Evolutionary conservation across 1,140 invertebrate genomes (phyloP), one percentile per base, ranked within the genome.

Genomic region (Pseudobourletiella spinata): DNA sequence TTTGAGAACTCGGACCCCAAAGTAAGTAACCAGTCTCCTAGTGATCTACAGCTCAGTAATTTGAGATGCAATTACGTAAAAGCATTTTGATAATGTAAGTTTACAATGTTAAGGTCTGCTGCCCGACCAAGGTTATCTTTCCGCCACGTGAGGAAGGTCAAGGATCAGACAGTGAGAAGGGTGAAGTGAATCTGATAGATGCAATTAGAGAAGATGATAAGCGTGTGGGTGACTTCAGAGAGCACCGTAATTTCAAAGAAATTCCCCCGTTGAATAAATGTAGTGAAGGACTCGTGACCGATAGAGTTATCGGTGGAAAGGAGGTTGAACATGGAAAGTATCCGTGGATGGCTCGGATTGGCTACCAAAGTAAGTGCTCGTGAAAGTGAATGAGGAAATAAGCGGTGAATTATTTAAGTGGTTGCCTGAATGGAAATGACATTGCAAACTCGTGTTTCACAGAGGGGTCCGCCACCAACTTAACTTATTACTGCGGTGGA

Each of bases 401-500:
- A 2, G n/a, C n/a, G n/a, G n/a, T n/a, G n/a, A n/a, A n/a, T n/a
- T n/a, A n/a, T n/a, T n/a, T n/a, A n/a, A n/a, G n/a, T n/a, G n/a
- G n/a, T n/a, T n/a, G n/a, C n/a, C n/a, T n/a, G n/a, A n/a, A n/a
- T n/a, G n/a, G n/a, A n/a, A n/a, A n/a, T n/a, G n/a, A n/a, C n/a
- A n/a, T n/a, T n/a, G n/a, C n/a, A n/a, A n/a, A n/a, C n/a, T n/a
- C n/a, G n/a, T n/a, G n/a, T n/a, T n/a, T n/a, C n/a, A n/a, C n/a
- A n/a, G 63, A 57, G 35, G 15, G 28, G 43, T 18, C 35, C 20
- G 60, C 39, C 0, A 43, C 26, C 25, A 26, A 50, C 56, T 30
- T 66, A n/a, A 60, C 64, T 16, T 70, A 65, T 30, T 67, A 65
- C 32, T 70, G 68, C 44, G 68, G 59, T 16, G 68, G 65, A 32